These are phyloP conservation scores for Triplophysa tibetana DNA, from an alignment of 2,113 vertebrate species.

Conservation along the genomic window DNA sequence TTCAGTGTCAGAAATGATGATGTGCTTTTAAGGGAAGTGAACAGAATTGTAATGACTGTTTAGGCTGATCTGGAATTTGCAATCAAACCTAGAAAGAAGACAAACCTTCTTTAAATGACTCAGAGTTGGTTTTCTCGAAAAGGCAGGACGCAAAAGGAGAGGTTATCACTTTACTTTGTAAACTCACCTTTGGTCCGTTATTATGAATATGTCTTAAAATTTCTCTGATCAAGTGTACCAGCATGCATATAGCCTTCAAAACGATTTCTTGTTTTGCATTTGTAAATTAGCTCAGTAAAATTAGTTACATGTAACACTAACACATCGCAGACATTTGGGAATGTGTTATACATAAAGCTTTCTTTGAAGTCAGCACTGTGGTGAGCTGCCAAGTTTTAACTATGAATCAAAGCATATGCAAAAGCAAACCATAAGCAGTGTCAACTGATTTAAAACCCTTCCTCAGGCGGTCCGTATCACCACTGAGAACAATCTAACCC, in stretches of 20 bases:
- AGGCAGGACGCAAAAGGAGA: constrained; percentile 16
- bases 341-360: constrained; percentile 28
- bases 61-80: constrained; percentile 5
- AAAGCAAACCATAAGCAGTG: constrained; percentile 37
- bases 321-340: constrained; percentile 1
- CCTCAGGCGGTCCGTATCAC: constrained; percentile 35
- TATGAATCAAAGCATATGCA: constrained; percentile 46
- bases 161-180: constrained; percentile 24
- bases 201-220: not conserved
- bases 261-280: constrained; percentile 27
- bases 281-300: constrained; percentile 1
- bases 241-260: not conserved
- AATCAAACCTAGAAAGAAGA: constrained; percentile 4
- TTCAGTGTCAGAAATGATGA: no score
- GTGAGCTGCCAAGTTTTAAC: constrained; percentile 28
- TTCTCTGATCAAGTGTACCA: not conserved
- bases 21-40: not conserved
- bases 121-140: constrained; percentile 23
- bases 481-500: constrained; percentile 41
- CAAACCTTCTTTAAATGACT: constrained; percentile 26
- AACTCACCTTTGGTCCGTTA: not conserved
- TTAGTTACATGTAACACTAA: constrained; percentile 27
- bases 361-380: constrained; percentile 37
- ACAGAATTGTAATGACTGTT: not conserved
- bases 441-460: constrained; percentile 33